Evolutionary conservation across 1,140 invertebrate species (phyloP), one percentile per base, ranked within the genome.

Genomic region (Streblospio benedicti): DNA sequence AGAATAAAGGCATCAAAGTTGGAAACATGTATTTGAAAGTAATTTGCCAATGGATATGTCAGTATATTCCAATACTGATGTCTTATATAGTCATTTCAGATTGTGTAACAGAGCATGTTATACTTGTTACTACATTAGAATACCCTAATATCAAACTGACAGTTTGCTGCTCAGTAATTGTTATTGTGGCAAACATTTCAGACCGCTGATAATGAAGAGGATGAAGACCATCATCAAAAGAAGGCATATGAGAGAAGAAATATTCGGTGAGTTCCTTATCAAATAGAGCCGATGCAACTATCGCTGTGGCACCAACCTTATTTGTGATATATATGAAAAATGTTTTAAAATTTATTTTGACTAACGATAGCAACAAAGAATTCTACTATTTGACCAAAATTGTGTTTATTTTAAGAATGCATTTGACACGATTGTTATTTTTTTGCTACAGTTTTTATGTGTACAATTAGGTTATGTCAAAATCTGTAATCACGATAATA

Each of bases 181-280:
- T 12, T 12, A 41, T 12, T 12, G 38, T n/a, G 38, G 12, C 12
- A 41, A n/a, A 41, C 12, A n/a, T 41, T n/a, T 41, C 12, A 12
- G 38, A 41, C 12, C 12, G 38, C 12, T 41, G 38, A n/a, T 63
- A 52, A 57, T 47, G 50, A 65, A 60, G 56, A 63, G 49, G 57
- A 59, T 18, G 28, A 60, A 60, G 54, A 57, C 27, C 16, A 12
- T 47, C 18, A 56, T 47, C 31, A 32, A 38, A 67, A 70, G 59
- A 43, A 64, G 45, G 28, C 51, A 18, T 63, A 61, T 57, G 62
- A 70, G 41, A 60, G 71, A 43, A 69, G 65, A 59, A 72, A 74
- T 57, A 72, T 72, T 57, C 66, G 70, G 72, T 71, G 32, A 59
- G 33, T 23, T 30, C 14, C 28, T 43, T 57, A 12, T 33, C 16